Evolutionary conservation across 1,140 invertebrate genomes (phyloP), one percentile per base, ranked within the genome.

Genomic region (Ctenoplectra terminalis): DNA sequence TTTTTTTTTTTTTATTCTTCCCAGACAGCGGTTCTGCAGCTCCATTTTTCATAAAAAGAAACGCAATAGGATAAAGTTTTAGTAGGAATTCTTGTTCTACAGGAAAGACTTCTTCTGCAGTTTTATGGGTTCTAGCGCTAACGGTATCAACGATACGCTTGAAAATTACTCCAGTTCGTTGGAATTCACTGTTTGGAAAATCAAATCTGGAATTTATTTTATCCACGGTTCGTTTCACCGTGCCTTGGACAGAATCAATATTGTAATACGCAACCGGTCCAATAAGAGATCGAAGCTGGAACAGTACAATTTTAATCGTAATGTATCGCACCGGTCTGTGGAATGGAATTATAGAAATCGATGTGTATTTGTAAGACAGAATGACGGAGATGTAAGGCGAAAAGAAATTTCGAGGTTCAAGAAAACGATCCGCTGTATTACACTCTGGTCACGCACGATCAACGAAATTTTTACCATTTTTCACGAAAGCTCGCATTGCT

Each of bases 401-500:
- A 66, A 81, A 77, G 67, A 69, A 87, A 83, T 61, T 58, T 54
- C n/a, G 6, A 37, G 31, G 60, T 48, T 46, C 23, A 29, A 23
- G 17, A 9, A 64, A 46, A 13, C 46, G 66, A 87, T 87, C 76
- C 72, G 56, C 52, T 20, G 52, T 77, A 86, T 77, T 61, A 75
- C 29, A 86, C 61, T 50, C 86, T n/a, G 74, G 84, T 86, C 85
- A 87, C 85, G 84, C 75, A 46, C 81, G 70, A 72, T 71, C 80
- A 46, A 76, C 64, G 50, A 83, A 83, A 86, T 84, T 73, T 87
- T 76, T 50, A 61, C n/a, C 71, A 67, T 79, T 85, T 87, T 58
- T 86, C 85, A 26, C 23, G 66, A 75, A 76, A 83, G 5, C 43
- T 54, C 58, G 17, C 31, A 8, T 54, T 31, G 23, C 60, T 48